Conservation (phyloP, 2,113 vertebrate species). For the Caretta caretta region DNA sequence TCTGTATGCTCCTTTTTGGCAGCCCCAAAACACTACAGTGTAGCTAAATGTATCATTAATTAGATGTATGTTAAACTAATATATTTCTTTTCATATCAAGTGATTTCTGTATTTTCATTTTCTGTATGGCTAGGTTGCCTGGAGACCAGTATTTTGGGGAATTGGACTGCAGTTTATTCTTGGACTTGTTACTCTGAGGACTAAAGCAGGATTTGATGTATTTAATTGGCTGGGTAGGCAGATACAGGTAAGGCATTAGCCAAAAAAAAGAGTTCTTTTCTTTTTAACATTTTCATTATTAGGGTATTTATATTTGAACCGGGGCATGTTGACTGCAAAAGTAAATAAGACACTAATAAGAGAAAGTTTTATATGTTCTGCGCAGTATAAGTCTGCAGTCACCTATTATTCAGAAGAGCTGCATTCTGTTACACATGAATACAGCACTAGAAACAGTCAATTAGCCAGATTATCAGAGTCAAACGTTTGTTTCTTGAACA, state of each 20-base stretch:
- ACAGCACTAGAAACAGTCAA: neutral
- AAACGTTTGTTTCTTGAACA: neutral
- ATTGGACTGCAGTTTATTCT: conserved; percentile 87
- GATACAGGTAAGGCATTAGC: conserved; percentile 80
- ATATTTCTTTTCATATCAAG: neutral
- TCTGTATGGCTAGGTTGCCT: conserved; percentile 78
- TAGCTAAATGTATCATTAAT: neutral
- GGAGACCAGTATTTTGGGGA: conserved; percentile 86
- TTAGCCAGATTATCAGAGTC: neutral
- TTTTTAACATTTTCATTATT: neutral
- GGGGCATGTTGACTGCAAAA: neutral
- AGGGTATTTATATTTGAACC: neutral
- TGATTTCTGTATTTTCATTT: neutral
- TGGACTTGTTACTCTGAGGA: conserved; percentile 86
- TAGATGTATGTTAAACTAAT: neutral
- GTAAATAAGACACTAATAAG: neutral
- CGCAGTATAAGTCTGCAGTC: neutral
- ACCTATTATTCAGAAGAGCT: neutral
- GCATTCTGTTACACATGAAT: neutral
- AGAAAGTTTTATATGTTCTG: neutral
- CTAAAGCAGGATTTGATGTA: conserved; percentile 77
- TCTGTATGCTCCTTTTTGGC: neutral
- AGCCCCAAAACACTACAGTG: neutral
- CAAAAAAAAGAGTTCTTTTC: neutral
- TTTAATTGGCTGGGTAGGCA: conserved; percentile 86